phyloP scores from a whole-genome alignment of 2,113 vertebrate species.

The Limnothrissa miodon region DNA sequence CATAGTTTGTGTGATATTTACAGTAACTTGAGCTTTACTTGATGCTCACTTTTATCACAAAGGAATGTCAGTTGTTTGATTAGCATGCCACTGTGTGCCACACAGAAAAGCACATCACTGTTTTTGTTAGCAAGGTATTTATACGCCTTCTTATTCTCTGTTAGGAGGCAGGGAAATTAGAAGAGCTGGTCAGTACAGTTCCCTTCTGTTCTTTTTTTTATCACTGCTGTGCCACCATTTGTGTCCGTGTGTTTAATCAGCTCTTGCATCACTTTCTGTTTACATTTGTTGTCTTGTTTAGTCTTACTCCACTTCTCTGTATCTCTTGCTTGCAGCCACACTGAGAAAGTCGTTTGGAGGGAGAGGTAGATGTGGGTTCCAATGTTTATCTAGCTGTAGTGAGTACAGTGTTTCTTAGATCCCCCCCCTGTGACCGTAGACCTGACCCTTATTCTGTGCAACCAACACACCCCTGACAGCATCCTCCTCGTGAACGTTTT shows the following conservation, averaged over 20 bases:
- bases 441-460: constrained; percentile 37
- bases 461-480: neutral
- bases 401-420: constrained; percentile 75
- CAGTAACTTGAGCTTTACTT: neutral
- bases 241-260: constrained; percentile 9
- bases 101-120: constrained; percentile 14
- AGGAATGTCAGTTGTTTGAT: neutral
- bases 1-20: neutral
- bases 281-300: constrained; percentile 56
- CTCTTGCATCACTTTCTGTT: constrained; percentile 33
- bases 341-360: constrained; percentile 88
- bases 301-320: constrained; percentile 72
- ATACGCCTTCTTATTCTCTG: constrained; percentile 6
- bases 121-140: constrained; percentile 9
- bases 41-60: neutral
- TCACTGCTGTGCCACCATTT: constrained; percentile 16
- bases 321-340: constrained; percentile 87
- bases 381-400: constrained; percentile 78
- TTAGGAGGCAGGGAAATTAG: constrained; percentile 14
- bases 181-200: constrained; percentile 18
- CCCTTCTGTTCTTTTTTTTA: constrained; percentile 1
- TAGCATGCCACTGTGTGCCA: neutral
- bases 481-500: neutral
- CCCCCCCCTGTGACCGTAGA: constrained; percentile 53
- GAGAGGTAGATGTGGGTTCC: constrained; percentile 91